These are phyloP conservation scores for Diadumene lineata DNA, from an alignment of 92 coral and sea anemone species.

Conservation along the genomic window DNA sequence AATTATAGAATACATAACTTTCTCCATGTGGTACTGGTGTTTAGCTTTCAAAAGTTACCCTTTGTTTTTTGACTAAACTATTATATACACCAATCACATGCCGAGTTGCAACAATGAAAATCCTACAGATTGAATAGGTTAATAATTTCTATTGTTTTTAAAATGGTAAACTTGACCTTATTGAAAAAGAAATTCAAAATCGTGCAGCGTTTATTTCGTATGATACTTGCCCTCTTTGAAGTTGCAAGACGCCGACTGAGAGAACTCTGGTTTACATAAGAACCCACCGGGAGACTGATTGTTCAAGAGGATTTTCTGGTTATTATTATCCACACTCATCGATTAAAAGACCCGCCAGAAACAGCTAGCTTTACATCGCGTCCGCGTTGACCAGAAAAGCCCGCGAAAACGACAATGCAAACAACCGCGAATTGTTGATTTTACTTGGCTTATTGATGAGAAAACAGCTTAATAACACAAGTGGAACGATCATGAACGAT, in stretches of 20 bases:
- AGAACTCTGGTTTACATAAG: conserved; percentile 17
- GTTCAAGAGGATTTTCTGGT: conserved; percentile 23
- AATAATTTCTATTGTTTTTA: not conserved
- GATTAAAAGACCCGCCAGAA: not conserved
- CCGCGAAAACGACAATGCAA: not conserved
- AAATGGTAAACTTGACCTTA: conserved; percentile 9
- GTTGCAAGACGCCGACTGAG: not conserved
- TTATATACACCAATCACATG: not conserved
- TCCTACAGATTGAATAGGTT: not conserved
- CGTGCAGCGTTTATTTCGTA: not conserved
- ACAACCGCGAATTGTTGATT: not conserved
- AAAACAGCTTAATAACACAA: not conserved
- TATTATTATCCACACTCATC: not conserved
- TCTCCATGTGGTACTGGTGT: too few species aligned
- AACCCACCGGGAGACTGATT: conserved; percentile 28
- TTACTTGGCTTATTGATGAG: not conserved
- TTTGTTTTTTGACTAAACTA: too few species aligned
- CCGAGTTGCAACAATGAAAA: not conserved
- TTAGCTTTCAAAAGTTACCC: too few species aligned
- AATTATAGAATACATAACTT: too few species aligned
- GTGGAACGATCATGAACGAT: not conserved
- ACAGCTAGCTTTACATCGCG: not conserved
- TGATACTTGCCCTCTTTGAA: conserved; percentile 4
- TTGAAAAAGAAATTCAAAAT: not conserved
- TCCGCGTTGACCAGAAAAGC: conserved; percentile 8